Percentiles rank a stretch among this genome's conserved stretches.
phyloP scores from a whole-genome alignment of 2,888 invertebrate species.

The Proisotoma minuta region DNA sequence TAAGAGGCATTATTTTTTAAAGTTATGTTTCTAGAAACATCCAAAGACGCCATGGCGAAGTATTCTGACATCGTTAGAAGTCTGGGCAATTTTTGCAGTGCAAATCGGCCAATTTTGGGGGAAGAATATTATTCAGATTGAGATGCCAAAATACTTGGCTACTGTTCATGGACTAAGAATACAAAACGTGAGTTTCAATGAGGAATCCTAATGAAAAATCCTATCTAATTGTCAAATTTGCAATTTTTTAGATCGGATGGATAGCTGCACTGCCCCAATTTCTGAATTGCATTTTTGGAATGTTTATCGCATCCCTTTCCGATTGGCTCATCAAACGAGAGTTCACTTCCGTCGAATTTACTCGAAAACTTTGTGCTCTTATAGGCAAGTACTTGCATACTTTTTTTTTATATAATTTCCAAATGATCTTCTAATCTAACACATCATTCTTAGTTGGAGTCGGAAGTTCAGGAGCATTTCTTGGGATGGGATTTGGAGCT shows the following conservation, averaged over 20 bases:
- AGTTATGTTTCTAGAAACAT: slow-evolving; percentile 10
- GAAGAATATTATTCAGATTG: slow-evolving; percentile 76
- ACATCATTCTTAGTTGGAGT: not conserved
- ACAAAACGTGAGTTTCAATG: slow-evolving; percentile 61
- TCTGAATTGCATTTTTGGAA: slow-evolving; percentile 63
- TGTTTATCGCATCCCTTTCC: slow-evolving; percentile 62
- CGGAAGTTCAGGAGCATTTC: slow-evolving; percentile 54
- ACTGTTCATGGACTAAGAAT: slow-evolving; percentile 76
- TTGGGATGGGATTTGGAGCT: slow-evolving; percentile 55
- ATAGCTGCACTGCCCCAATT: slow-evolving; percentile 57
- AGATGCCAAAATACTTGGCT: slow-evolving; percentile 76
- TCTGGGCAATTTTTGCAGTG: slow-evolving; percentile 78
- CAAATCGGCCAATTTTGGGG: slow-evolving; percentile 80
- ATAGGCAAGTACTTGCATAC: slow-evolving; percentile 52
- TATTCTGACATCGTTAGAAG: slow-evolving; percentile 66
- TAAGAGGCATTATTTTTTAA: slow-evolving; percentile 3
- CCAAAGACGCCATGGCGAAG: slow-evolving; percentile 65
- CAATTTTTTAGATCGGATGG: slow-evolving; percentile 51
- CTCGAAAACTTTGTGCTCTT: slow-evolving; percentile 54
- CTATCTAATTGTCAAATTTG: not conserved
- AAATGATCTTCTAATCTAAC: too few species aligned
- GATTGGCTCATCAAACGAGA: slow-evolving; percentile 56
- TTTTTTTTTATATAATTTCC: too few species aligned
- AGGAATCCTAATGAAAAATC: too few species aligned
- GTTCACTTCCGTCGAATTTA: slow-evolving; percentile 51